Evolutionary conservation across 2,113 vertebrate genomes (phyloP).

Genomic region (Oenanthe oenanthe): DNA sequence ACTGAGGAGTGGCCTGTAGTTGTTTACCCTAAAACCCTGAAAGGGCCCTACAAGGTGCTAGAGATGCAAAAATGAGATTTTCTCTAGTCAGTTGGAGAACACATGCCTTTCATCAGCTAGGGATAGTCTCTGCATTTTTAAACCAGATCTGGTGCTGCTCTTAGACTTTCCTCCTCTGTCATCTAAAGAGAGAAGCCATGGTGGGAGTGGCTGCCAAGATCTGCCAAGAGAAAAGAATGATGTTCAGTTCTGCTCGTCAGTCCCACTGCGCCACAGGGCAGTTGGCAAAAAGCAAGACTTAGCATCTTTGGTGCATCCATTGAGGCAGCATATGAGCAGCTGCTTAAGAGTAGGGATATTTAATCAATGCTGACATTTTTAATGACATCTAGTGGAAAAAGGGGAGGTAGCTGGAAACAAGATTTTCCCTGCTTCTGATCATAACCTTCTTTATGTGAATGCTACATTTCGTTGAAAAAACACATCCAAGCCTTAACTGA

Average conservation of each 20-base stretch:
- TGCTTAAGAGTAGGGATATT: neutral
- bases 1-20: accelerated
- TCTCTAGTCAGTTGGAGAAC: neutral
- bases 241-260: neutral
- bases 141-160: neutral
- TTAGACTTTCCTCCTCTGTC: neutral
- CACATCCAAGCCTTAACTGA: neutral
- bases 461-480: neutral
- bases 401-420: neutral
- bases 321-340: neutral
- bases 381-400: neutral
- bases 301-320: neutral
- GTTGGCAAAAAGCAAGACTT: neutral
- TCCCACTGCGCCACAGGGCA: neutral
- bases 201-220: neutral
- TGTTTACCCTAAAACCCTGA: neutral
- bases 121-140: neutral
- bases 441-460: neutral
- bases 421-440: neutral
- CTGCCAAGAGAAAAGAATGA: neutral
- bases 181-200: neutral
- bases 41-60: neutral
- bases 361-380: neutral
- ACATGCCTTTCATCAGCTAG: accelerated
- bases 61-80: neutral